Evolutionary conservation across 2,113 vertebrate genomes (phyloP), one percentile per base, ranked within the genome.

Genomic region (Megaleporinus macrocephalus): DNA sequence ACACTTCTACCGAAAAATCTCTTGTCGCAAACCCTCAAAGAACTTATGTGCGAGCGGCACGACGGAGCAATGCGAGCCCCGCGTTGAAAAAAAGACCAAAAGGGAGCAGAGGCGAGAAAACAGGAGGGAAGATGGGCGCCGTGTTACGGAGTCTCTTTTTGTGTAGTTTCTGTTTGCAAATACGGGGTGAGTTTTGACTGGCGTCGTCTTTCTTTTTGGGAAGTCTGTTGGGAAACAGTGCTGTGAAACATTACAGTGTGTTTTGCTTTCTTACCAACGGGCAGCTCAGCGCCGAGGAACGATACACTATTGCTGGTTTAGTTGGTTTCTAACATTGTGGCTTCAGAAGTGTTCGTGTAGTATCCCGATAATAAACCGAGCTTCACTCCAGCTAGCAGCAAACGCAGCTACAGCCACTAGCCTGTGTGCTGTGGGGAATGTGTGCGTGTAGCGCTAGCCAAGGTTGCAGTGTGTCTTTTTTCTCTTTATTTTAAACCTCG

Each of bases 71-170:
- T 92, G 93, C 87, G 89, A 86, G 72, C 30, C 10, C 79, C 53
- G 87, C 91, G 91, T 82, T 93, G 91, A 93, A 80, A 36, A 80
- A 83, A 24, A 65, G 66, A 26, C 22, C 57, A 24, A 11, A 22
- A 29, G 78, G 89, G 86, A 77, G 77, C 87, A 71, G 90, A 88
- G 88, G 89, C 83, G 51, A 75, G 82, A 81, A 84, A 89, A 69
- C 83, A 81, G 88, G 84, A 90, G 84, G 69, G 33, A 96, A 94
- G 93, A 97, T 97, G 97, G 95, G 95, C 88, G 95, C 94, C 93
- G 94, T 93, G 88, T 92, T 97, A 89, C 94, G 95, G 93, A 96
- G 89, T 88, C 94, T 97, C 88, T 90, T 97, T 90, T 94, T 95
- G 89, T 96, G 93, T 92, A 95, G 91, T 89, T 95, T 97, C 85